Evolutionary conservation across 2,797 vertebrate species (phyloP).

Genomic region (Numenius phaeopus): DNA sequence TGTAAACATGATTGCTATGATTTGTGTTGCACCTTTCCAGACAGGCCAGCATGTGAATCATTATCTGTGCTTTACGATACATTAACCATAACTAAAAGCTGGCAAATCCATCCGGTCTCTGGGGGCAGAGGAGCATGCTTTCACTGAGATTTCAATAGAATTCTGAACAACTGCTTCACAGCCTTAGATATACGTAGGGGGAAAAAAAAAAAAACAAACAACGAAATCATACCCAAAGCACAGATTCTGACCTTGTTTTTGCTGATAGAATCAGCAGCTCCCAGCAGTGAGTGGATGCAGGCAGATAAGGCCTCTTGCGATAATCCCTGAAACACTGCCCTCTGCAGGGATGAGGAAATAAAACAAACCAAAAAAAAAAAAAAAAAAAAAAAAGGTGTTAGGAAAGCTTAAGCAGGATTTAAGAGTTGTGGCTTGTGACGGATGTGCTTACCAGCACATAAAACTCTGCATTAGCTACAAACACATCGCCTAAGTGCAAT

Average conservation of each 20-base stretch:
- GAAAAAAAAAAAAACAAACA: not conserved
- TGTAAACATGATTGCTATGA: fast-evolving
- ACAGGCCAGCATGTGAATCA: not conserved
- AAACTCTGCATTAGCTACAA: not conserved
- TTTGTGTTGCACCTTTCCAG: not conserved
- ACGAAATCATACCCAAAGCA: not conserved
- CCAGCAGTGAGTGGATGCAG: slow-evolving; percentile 94
- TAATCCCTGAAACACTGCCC: slow-evolving; percentile 96
- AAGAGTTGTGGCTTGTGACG: not conserved
- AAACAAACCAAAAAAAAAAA: not conserved
- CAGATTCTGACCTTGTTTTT: slow-evolving; percentile 93
- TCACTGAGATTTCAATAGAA: not conserved
- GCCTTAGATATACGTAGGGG: not conserved
- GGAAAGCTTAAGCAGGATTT: not conserved
- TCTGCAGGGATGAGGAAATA: slow-evolving; percentile 81
- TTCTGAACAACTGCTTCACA: not conserved
- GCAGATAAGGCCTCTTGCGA: slow-evolving; percentile 97
- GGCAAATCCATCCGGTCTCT: not conserved
- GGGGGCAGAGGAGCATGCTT: not conserved
- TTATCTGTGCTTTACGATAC: not conserved
- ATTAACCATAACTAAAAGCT: not conserved
- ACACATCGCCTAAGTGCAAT: fast-evolving
- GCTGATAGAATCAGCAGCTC: slow-evolving; percentile 92
- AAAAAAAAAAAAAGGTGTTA: not conserved
- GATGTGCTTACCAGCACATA: not conserved